Evolutionary conservation across 2,888 invertebrate species (phyloP), one percentile per base, ranked within the genome.

Genomic region (Netelia fuscicornis): DNA sequence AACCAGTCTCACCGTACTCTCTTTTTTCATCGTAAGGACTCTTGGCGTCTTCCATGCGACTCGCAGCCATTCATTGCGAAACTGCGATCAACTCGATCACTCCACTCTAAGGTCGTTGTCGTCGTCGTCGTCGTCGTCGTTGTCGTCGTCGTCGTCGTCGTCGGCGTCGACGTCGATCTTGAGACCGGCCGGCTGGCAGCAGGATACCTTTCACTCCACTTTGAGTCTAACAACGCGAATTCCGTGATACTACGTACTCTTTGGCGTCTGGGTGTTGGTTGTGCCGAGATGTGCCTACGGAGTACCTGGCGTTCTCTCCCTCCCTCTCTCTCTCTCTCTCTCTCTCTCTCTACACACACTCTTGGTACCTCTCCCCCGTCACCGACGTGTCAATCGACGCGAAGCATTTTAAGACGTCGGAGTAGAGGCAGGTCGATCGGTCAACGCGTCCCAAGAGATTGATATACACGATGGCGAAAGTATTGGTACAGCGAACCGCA

Each of bases 1-100:
- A 83, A 77, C 65, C 77, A 64, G 64, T 54, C 84, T 80, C 56
- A 84, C 84, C 84, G 84, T 84, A 65, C 68, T 79, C 70, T 81
- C 76, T 67, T 70, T 77, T 71, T 60, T 84, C 67, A 71, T 23
- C 30, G 56, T 23, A 54, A 37, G 54, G 70, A 71, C 65, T 67
- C 80, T 64, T 17, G 64, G 56, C n/a, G 37, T 37, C 10, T 65
- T 80, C 71, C 77, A 79, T 84, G 67, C 83, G 72, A 80, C 70
- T 71, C 65, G 70, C 68, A 48, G 65, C 56, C 75, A 81, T 83
- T 77, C 86, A 81, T 86, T 70, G 85, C 60, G 64, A 74, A 77
- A 56, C n/a, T 72, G 65, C 67, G 52, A 62, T 48, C 48, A 75
- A 62, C 64, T 68, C 77, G 81, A 86, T 86, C 83, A 78, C 75